A percentile compares a stretch with the other conserved stretches of the same genome.
Evolutionary conservation across 2,113 vertebrate species (phyloP).

Genomic region (Lepisosteus oculatus): DNA sequence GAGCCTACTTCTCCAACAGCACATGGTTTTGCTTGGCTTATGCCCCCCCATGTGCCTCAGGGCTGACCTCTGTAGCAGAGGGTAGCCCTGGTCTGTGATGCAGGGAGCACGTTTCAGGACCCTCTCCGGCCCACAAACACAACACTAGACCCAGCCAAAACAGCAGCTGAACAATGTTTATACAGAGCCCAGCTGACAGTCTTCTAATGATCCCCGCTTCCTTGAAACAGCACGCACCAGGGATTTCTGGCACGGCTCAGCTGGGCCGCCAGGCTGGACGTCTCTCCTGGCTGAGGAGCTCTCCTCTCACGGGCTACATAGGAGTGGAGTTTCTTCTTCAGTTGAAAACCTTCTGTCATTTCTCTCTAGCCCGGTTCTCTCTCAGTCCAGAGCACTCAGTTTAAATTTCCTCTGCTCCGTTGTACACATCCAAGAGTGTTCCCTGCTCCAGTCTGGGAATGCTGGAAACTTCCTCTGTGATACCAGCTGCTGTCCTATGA

Average conservation of each 20-base stretch:
- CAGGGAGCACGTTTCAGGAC: neutral
- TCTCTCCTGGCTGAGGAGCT: neutral
- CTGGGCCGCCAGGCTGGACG: neutral
- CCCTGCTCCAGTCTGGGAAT: too few species aligned
- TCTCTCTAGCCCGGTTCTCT: too few species aligned
- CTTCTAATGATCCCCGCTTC: constrained; percentile 2
- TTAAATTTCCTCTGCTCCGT: too few species aligned
- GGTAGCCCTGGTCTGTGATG: neutral
- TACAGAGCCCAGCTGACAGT: neutral
- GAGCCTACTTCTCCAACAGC: too few species aligned
- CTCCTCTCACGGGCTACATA: too few species aligned
- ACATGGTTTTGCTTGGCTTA: too few species aligned
- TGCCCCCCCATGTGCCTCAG: neutral
- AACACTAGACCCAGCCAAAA: neutral
- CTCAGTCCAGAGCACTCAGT: too few species aligned
- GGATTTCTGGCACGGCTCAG: neutral
- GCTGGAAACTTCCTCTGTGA: too few species aligned
- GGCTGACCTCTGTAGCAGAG: neutral
- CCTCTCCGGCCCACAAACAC: neutral
- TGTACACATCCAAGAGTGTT: too few species aligned
- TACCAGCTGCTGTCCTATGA: too few species aligned
- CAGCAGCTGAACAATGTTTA: constrained; percentile 15
- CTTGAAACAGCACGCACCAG: constrained; percentile 7
- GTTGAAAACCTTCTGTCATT: neutral
- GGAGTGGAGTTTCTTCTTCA: neutral